Conservation (phyloP, 2,888 invertebrate species). For the Andrena chrysosceles region DNA sequence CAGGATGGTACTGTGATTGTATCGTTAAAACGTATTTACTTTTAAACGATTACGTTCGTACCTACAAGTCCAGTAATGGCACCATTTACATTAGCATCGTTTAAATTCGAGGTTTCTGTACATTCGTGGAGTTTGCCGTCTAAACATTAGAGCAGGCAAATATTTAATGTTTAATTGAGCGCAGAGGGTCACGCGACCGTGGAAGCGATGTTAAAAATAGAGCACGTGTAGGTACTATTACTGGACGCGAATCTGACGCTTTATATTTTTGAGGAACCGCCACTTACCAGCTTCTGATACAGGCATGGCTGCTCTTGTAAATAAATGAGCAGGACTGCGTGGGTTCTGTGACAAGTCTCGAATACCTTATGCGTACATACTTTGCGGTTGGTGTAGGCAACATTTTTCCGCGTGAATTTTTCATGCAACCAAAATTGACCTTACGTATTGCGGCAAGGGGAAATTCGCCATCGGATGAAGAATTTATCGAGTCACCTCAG, state of each 20-base stretch:
- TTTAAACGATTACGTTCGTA: neutral
- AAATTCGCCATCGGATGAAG: slow-evolving; percentile 7
- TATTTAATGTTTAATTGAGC: slow-evolving; percentile 28
- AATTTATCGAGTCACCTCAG: slow-evolving; percentile 9
- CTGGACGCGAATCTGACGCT: neutral
- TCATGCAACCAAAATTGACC: neutral
- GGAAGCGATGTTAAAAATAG: slow-evolving; percentile 2
- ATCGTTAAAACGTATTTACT: too few species aligned
- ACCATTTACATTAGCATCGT: neutral
- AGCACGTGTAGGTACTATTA: neutral
- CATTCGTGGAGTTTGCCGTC: neutral
- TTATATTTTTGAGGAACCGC: slow-evolving; percentile 11
- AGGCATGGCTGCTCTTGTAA: neutral
- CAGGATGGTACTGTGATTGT: too few species aligned
- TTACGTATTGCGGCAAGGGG: neutral
- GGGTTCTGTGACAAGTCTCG: neutral
- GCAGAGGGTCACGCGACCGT: neutral
- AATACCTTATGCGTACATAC: neutral
- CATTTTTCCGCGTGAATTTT: neutral
- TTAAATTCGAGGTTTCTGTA: slow-evolving; percentile 6
- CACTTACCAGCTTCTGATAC: slow-evolving; percentile 3
- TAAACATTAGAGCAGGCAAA: slow-evolving; percentile 12
- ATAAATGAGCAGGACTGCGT: slow-evolving; percentile 18
- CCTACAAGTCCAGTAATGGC: neutral
- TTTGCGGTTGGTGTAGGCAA: neutral